A percentile compares a stretch with the other conserved stretches of the same genome.
These are phyloP conservation scores for Ophioninae sp. DNA, from an alignment of 2,888 invertebrate genomes.

Conservation along the genomic window DNA sequence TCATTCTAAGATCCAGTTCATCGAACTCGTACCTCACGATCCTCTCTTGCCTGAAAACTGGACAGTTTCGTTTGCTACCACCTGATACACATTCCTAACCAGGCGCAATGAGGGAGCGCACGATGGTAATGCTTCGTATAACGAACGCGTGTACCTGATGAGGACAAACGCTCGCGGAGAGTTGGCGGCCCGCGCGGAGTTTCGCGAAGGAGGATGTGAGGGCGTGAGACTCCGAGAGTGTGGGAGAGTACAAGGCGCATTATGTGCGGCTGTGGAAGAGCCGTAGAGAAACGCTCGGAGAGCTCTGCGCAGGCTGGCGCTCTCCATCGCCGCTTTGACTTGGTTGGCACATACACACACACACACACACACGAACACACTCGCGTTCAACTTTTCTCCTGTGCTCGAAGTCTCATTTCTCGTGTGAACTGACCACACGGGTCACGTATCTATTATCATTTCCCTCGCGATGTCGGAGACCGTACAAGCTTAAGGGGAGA, in stretches of 20 bases:
- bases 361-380: background rate
- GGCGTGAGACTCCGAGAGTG: conserved; percentile 81
- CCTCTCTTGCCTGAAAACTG: background rate
- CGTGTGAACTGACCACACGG: conserved; percentile 82
- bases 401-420: conserved; percentile 76
- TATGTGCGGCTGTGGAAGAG: conserved; percentile 58
- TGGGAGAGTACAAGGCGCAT: conserved; percentile 80
- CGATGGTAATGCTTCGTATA: background rate
- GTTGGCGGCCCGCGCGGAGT: conserved; percentile 50
- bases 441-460: conserved; percentile 81
- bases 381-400: conserved; percentile 25
- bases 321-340: conserved; percentile 42
- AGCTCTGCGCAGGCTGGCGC: conserved; percentile 43
- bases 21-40: background rate
- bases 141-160: conserved; percentile 17
- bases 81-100: background rate
- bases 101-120: background rate
- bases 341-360: background rate
- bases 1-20: background rate
- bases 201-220: conserved; percentile 78
- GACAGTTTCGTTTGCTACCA: background rate
- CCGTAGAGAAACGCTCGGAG: conserved; percentile 51
- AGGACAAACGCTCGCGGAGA: conserved; percentile 1
- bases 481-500: conserved; percentile 27
- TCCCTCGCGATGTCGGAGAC: conserved; percentile 68